Evolutionary conservation across 2,113 vertebrate species (phyloP), one percentile per base, ranked within the genome.

Genomic region (Ammodytes marinus): DNA sequence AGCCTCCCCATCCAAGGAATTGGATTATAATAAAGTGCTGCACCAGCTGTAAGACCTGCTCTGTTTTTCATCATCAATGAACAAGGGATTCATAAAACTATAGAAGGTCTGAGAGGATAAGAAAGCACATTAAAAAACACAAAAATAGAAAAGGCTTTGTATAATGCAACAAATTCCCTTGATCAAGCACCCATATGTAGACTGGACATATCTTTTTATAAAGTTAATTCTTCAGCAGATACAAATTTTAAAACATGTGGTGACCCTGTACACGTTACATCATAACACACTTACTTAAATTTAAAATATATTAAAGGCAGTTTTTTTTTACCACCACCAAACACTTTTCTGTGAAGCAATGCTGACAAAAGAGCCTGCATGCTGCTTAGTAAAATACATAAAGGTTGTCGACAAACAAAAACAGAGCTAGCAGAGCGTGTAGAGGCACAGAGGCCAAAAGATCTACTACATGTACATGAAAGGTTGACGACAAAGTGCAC

Each of bases 11-110:
- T 11, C 53, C 39, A 69, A 84, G 72, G 49, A 88, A 88, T 74
- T 69, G 65, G 87, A 90, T 93, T 91, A 93, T 46, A 17, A 74
- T 65, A 90, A 86, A 92, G 86, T 87, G 73, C 82, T 52, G 61
- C 75, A 63, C 14, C 17, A 72, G 83, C 59, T 7, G 2, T 80
- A 71, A 85, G 42, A 87, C 63, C 82, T 61, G 69, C 45, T 17
- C n/a, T 76, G 52, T 67, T 84, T 89, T 88, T 86, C 80, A 87
- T 86, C 52, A 80, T 80, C 66, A 6, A n/a, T n/a, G 78, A 66
- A 82, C 60, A 50, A 63, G 39, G 27, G 82, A 69, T 70, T 85
- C 57, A 79, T 19, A 80, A 61, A 81, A 72, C 42, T 52, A 73
- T 12, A 54, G 69, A 54, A 65, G 54, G 37, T 35, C 52, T 8